Percentiles rank a stretch among this genome's conserved stretches.
These are phyloP conservation scores for Macrobrachium rosenbergii DNA, from an alignment of 1,140 invertebrate genomes.

Conservation along the genomic window DNA sequence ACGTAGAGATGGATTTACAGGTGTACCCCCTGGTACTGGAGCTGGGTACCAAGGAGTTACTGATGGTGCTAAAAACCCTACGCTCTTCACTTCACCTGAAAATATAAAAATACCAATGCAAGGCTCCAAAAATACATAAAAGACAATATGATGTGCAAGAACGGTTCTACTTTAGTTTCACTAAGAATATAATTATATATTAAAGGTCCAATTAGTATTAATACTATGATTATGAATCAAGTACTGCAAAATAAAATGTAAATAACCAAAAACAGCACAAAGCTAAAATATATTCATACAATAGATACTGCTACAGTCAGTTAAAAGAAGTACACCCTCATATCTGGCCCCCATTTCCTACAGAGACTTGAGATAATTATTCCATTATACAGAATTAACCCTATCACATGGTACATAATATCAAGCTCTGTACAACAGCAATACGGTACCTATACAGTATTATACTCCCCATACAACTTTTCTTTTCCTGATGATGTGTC, in stretches of 20 bases:
- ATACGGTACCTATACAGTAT: too few relatives aligned
- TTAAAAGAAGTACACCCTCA: neutral
- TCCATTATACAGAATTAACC: too few relatives aligned
- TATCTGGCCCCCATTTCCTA: neutral
- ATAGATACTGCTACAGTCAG: neutral
- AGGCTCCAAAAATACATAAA: neutral
- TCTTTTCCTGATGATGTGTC: too few relatives aligned
- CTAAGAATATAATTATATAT: neutral
- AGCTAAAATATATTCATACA: too few relatives aligned
- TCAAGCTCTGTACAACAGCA: too few relatives aligned
- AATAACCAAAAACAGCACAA: neutral
- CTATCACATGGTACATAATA: too few relatives aligned
- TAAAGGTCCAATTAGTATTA: neutral
- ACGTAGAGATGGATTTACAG: constrained; percentile 90
- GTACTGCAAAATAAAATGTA: neutral
- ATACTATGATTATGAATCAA: neutral
- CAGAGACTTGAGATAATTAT: too few relatives aligned
- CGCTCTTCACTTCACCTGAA: constrained; percentile 50
- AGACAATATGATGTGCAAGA: too few relatives aligned
- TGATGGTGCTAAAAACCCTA: constrained; percentile 86
- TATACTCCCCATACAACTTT: too few relatives aligned
- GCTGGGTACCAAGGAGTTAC: constrained; percentile 82
- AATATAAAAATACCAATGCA: neutral
- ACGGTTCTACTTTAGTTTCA: neutral
- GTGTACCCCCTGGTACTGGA: constrained; percentile 73